phyloP scores from a whole-genome alignment of 1,140 invertebrate genomes.

The Hylaeus volcanicus region DNA sequence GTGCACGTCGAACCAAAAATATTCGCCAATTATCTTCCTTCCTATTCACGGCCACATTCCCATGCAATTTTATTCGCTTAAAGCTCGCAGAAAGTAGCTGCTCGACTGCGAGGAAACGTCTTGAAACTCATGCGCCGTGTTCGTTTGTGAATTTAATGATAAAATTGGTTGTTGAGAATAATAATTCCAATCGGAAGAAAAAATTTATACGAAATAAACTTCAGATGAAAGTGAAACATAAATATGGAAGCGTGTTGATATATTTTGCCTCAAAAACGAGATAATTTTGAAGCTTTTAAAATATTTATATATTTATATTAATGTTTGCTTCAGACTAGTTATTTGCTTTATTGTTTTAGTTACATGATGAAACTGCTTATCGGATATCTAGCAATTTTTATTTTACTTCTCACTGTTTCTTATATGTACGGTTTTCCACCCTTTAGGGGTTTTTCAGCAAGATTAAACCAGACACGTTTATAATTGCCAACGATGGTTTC shows the following conservation, averaged over 20 bases:
- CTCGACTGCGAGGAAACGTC: background rate
- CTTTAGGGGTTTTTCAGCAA: slow-evolving; percentile 60
- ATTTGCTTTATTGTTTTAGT: too few relatives aligned
- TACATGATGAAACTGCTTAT: too few relatives aligned
- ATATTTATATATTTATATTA: too few relatives aligned
- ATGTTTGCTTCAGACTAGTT: too few relatives aligned
- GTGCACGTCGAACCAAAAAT: background rate
- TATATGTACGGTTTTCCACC: slow-evolving; percentile 35
- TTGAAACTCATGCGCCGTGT: background rate
- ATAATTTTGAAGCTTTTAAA: too few relatives aligned
- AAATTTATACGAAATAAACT: too few relatives aligned
- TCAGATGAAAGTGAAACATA: too few relatives aligned
- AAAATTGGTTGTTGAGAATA: too few relatives aligned
- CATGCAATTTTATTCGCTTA: background rate
- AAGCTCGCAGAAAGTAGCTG: background rate
- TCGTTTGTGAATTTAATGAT: background rate
- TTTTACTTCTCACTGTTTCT: background rate
- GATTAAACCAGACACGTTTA: slow-evolving; percentile 67
- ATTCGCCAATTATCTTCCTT: slow-evolving; percentile 1
- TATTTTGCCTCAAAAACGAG: too few relatives aligned
- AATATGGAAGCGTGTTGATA: too few relatives aligned
- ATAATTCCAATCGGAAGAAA: too few relatives aligned
- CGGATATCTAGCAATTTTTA: background rate
- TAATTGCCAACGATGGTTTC: slow-evolving; percentile 60
- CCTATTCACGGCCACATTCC: background rate